A percentile compares a stretch with the other conserved stretches of the same genome.
Evolutionary conservation across 1,140 invertebrate genomes (phyloP).

Genomic region (Apolygus lucorum): DNA sequence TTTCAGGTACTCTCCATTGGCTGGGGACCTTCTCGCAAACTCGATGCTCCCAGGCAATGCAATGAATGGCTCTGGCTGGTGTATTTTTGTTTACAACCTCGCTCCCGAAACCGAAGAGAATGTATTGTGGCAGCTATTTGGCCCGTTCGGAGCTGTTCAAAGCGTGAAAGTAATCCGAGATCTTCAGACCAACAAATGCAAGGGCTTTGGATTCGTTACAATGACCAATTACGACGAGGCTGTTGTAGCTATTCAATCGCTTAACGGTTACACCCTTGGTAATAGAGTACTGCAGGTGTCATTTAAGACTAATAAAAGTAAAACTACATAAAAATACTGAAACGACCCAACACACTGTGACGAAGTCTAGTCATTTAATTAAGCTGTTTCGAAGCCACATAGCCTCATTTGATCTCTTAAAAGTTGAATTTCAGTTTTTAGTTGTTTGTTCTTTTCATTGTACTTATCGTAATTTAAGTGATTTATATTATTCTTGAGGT

Average conservation of each 20-base stretch:
- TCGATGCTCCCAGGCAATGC: conserved; percentile 73
- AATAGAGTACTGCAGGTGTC: conserved; percentile 97
- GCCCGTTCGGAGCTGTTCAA: conserved; percentile 97
- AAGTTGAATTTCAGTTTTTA: conserved; percentile 12
- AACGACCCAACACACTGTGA: conserved; percentile 20
- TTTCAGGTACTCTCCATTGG: conserved; percentile 85
- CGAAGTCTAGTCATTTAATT: conserved; percentile 28
- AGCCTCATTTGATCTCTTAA: conserved; percentile 29
- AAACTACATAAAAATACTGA: conserved; percentile 61
- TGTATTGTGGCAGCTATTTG: conserved; percentile 97
- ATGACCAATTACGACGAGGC: conserved; percentile 99
- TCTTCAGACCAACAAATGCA: conserved; percentile 97
- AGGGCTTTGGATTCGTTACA: conserved; percentile 99
- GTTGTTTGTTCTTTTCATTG: conserved; percentile 8
- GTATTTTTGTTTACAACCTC: conserved; percentile 98
- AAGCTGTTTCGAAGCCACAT: conserved; percentile 30
- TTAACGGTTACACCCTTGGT: conserved; percentile 95
- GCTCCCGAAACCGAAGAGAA: conserved; percentile 98
- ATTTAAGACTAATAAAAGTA: conserved; percentile 93
- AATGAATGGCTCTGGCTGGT: conserved; percentile 84
- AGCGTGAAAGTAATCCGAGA: conserved; percentile 97
- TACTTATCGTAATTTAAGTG: not conserved
- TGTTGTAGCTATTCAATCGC: conserved; percentile 90
- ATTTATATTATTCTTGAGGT: conserved; percentile 13
- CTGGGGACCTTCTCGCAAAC: conserved; percentile 81